Evolutionary conservation across 2,113 vertebrate species (phyloP).

Genomic region (Phycodurus eques): DNA sequence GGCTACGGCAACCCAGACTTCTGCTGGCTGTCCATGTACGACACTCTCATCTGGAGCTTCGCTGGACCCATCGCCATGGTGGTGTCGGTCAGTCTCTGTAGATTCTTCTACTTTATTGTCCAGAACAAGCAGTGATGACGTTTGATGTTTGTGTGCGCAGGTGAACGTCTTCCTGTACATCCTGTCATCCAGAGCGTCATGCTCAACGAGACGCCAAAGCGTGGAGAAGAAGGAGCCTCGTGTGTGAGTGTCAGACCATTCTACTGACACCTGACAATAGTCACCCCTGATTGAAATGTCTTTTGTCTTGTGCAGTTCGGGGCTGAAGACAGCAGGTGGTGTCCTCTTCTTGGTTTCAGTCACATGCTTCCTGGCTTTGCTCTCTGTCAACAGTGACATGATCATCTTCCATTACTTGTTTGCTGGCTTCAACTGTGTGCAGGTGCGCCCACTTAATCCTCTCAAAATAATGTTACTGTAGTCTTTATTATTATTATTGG

Average conservation of each 20-base stretch:
- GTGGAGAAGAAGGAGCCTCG: constrained; percentile 85
- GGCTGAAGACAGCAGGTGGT: constrained; percentile 78
- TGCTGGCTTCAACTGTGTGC: constrained; percentile 84
- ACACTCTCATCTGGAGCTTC: constrained; percentile 92
- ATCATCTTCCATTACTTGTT: constrained; percentile 94
- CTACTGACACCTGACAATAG: neutral
- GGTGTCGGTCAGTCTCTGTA: constrained; percentile 76
- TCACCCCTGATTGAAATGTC: neutral
- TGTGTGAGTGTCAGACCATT: constrained; percentile 74
- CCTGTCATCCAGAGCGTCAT: constrained; percentile 82
- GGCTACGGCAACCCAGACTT: constrained; percentile 94
- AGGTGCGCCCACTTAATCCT: constrained; percentile 69
- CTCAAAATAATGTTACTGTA: neutral
- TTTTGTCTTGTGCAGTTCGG: constrained; percentile 68
- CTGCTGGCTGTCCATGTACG: constrained; percentile 92
- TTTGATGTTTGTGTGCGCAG: constrained; percentile 62
- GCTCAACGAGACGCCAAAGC: constrained; percentile 73
- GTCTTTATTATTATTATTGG: neutral
- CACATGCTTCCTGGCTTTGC: constrained; percentile 84
- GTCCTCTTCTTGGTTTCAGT: constrained; percentile 83
- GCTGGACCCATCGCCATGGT: constrained; percentile 83
- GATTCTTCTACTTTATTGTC: neutral
- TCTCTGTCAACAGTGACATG: constrained; percentile 89
- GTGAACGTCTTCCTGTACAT: constrained; percentile 86
- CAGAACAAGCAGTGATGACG: neutral